Evolutionary conservation across 2,888 invertebrate species (phyloP).

Genomic region (Drosophila algonquin): DNA sequence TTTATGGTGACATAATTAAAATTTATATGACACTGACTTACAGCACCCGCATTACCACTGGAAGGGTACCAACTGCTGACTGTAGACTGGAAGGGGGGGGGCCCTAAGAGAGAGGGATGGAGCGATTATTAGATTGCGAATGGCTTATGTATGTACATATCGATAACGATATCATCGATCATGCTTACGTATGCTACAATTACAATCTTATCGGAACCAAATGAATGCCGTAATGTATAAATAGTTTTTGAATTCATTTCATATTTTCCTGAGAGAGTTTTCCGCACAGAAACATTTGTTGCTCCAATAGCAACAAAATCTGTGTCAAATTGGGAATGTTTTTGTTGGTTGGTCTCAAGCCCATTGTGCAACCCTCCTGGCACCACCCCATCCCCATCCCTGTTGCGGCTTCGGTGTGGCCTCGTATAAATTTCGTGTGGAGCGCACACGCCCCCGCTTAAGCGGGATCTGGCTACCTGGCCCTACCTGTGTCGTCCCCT

Average conservation of each 20-base stretch:
- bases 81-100: neutral
- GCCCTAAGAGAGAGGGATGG: neutral
- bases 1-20: slow-evolving; percentile 78
- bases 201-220: neutral
- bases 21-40: slow-evolving; percentile 68
- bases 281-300: too few species aligned
- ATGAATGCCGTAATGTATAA: too few species aligned
- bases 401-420: neutral
- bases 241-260: too few species aligned
- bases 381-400: neutral
- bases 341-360: too few species aligned
- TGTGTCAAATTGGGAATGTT: too few species aligned
- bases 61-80: neutral
- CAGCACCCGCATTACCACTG: slow-evolving; percentile 54
- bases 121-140: neutral
- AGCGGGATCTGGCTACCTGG: neutral
- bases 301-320: too few species aligned
- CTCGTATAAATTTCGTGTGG: neutral
- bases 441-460: neutral
- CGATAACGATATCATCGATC: neutral
- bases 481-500: neutral
- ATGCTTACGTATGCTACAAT: neutral
- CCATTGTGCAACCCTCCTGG: too few species aligned
- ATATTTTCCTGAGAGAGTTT: too few species aligned
- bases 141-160: neutral